Conservation (phyloP, 2,888 invertebrate genomes). For the Monoplex corrugatus region DNA sequence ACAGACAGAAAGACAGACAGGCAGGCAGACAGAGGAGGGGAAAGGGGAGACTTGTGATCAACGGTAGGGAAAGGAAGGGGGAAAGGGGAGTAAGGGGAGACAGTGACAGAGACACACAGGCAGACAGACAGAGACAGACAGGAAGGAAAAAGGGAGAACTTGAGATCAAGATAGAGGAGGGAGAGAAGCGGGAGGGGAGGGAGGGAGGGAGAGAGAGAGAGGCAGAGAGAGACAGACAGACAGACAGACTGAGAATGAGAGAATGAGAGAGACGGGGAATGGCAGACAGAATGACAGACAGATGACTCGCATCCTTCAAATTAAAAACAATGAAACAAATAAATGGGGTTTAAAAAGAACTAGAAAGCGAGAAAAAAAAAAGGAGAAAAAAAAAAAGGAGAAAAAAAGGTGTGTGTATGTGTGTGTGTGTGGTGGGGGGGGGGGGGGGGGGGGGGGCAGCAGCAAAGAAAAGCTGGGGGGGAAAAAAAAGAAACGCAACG, state of each 20-base stretch:
- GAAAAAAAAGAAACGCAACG: neutral
- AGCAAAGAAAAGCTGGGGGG: neutral
- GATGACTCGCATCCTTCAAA: too few relatives aligned
- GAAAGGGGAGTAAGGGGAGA: neutral
- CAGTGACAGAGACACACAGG: neutral
- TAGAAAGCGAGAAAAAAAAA: neutral
- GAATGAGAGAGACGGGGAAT: too few relatives aligned
- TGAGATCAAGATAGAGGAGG: neutral
- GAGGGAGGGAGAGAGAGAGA: neutral
- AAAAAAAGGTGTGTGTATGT: neutral
- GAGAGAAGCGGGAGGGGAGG: neutral
- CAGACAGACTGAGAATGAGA: too few relatives aligned
- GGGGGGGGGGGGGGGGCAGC: neutral
- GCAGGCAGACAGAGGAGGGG: neutral
- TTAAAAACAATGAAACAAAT: too few relatives aligned
- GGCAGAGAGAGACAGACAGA: too few relatives aligned
- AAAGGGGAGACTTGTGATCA: neutral
- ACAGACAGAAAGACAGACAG: neutral
- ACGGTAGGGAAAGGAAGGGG: neutral
- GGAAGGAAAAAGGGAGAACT: neutral
- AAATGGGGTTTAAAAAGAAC: neutral
- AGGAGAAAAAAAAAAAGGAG: neutral
- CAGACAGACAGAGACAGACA: neutral
- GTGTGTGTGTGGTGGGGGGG: neutral
- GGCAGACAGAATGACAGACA: too few relatives aligned